Conservation (phyloP, 2,888 invertebrate genomes). For the Tinea trinotella region DNA sequence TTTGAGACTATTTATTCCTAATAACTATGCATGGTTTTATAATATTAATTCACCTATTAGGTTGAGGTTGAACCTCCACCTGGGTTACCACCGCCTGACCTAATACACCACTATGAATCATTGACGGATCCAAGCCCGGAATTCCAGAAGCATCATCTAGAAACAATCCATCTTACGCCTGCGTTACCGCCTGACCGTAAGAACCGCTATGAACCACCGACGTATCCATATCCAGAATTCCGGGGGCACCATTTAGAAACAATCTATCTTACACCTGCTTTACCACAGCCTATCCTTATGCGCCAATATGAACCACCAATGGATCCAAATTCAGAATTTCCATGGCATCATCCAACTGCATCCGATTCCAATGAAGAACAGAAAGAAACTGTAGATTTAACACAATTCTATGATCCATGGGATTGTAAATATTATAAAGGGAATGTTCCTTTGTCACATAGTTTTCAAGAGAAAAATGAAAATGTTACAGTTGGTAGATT, state of each 20-base stretch:
- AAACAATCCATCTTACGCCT: too few relatives aligned
- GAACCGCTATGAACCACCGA: too few relatives aligned
- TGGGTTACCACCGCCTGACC: constrained; percentile 28
- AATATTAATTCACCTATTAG: constrained; percentile 62
- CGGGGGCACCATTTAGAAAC: too few relatives aligned
- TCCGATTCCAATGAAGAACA: constrained; percentile 28
- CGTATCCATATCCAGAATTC: too few relatives aligned
- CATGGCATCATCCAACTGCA: constrained; percentile 66
- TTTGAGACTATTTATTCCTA: constrained; percentile 45
- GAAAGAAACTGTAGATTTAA: constrained; percentile 39
- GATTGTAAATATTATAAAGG: too few relatives aligned
- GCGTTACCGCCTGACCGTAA: too few relatives aligned
- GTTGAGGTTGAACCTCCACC: constrained; percentile 42
- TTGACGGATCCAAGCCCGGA: constrained; percentile 52
- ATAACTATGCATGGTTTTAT: constrained; percentile 57
- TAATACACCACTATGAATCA: constrained; percentile 46
- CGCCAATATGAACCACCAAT: constrained; percentile 45
- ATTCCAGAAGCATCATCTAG: constrained; percentile 63
- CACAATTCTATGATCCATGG: too few relatives aligned
- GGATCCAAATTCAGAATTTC: constrained; percentile 58
- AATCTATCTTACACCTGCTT: constrained; percentile 32
- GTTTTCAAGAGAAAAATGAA: too few relatives aligned
- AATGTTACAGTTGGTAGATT: too few relatives aligned
- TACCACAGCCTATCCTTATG: constrained; percentile 32
- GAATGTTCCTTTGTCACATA: too few relatives aligned